Conservation (phyloP, 2,888 invertebrate species). For the Leuctra nigra region DNA sequence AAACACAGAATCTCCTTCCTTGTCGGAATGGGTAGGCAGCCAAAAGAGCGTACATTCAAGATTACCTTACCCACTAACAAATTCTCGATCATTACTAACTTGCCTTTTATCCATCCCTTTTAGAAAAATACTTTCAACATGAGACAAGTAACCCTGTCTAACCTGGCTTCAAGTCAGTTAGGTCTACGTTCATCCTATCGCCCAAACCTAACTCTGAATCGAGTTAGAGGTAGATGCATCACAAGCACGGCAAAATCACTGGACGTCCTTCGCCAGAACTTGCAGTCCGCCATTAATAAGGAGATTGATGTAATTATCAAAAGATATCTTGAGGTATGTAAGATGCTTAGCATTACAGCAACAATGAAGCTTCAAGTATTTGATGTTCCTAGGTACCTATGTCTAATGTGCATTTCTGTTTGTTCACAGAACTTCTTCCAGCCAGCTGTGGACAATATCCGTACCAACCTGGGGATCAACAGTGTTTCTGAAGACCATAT, state of each 20-base stretch:
- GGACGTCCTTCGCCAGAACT: slow-evolving; percentile 65
- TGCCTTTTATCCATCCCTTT: slow-evolving; percentile 12
- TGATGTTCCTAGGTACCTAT: too few species aligned
- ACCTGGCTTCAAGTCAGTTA: slow-evolving; percentile 47
- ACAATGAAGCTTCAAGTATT: too few species aligned
- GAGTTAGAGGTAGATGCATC: slow-evolving; percentile 42
- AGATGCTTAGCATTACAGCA: too few species aligned
- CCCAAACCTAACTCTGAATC: slow-evolving; percentile 36
- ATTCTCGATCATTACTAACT: neutral
- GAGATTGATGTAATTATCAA: slow-evolving; percentile 71
- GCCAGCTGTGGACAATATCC: slow-evolving; percentile 70
- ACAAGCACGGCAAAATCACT: slow-evolving; percentile 65
- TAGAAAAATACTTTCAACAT: slow-evolving; percentile 55
- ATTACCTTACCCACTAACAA: neutral
- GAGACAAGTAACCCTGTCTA: slow-evolving; percentile 65
- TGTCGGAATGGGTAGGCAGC: slow-evolving; percentile 9
- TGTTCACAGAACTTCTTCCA: slow-evolving; percentile 68
- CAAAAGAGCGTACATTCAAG: too few species aligned
- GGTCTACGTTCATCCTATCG: slow-evolving; percentile 33
- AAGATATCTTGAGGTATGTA: slow-evolving; percentile 62
- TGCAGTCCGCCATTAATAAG: slow-evolving; percentile 69
- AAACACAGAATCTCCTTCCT: neutral
- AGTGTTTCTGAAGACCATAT: slow-evolving; percentile 68
- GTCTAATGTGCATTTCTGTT: slow-evolving; percentile 20
- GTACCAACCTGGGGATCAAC: slow-evolving; percentile 64